Conservation (phyloP, 2,888 invertebrate species). For the Cantharis lateralis region DNA sequence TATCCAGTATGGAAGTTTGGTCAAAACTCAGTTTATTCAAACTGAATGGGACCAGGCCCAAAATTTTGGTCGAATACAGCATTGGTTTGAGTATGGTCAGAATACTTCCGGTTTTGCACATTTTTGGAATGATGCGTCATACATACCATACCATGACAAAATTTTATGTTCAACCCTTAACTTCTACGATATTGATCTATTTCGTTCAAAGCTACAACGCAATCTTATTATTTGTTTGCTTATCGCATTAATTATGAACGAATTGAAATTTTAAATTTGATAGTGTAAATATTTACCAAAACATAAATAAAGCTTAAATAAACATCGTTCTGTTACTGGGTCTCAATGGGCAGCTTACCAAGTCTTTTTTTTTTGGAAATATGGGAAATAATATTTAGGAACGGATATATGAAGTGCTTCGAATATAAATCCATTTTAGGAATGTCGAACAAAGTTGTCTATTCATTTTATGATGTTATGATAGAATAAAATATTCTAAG, state of each 20-base stretch:
- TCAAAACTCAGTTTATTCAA: background rate
- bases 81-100: background rate
- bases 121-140: background rate
- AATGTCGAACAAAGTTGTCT: background rate
- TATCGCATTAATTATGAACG: background rate
- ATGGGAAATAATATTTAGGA: too few relatives aligned
- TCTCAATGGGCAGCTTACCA: background rate
- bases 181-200: background rate
- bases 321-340: background rate
- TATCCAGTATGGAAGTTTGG: background rate
- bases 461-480: background rate
- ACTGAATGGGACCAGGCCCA: background rate
- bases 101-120: background rate
- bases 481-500: background rate
- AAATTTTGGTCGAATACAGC: constrained; percentile 1
- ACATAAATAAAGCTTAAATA: background rate
- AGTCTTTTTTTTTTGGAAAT: background rate
- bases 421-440: background rate
- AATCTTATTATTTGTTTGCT: background rate
- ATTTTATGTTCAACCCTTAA: background rate
- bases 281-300: background rate
- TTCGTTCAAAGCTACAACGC: background rate
- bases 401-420: too few relatives aligned
- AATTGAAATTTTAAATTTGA: background rate
- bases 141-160: background rate